Evolutionary conservation across 2,888 invertebrate species (phyloP), one percentile per base, ranked within the genome.

Genomic region (Eudasyphora cyanicolor): DNA sequence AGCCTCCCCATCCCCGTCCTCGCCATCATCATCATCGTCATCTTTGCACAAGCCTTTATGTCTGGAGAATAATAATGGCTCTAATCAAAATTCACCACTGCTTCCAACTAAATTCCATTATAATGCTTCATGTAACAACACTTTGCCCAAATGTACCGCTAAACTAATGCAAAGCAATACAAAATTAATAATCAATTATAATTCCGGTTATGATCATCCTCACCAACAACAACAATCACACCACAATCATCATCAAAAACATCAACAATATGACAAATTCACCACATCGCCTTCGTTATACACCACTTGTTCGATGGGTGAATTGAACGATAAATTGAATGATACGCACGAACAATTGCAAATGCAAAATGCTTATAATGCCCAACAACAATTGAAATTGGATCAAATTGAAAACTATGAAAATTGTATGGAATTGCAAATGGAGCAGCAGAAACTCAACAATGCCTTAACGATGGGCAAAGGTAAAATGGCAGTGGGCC

Each of bases 361-460:
- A 89, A 88, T 86, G 87, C 90, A 91, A 90, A 90, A 90, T 83
- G 73, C 87, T 35, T 89, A 87, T 76, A 90, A 90, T 88, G 88
- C 89, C 86, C 89, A 88, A 88, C 89, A 90, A 87, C 91, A 90
- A 90, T 82, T 85, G 29, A 90, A 90, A 90, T 87, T 90, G 91
- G 90, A 90, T 86, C 87, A 89, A 90, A 90, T 90, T 79, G 90
- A 90, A 90, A 90, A 90, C 85, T 90, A 87, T 87, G 91, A 91
- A 91, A 90, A 91, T 69, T 89, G 87, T 75, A 76, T 88, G 32
- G 85, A 87, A 89, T 87, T 88, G 88, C 88, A 89, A 87, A 85
- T 86, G 76, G 87, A 87, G 77, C 82, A 87, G 81, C 87, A 86
- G 49, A 83, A 82, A n/a, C 86, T 83, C 2, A 86, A 84, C 49